Percentiles rank a stretch among this genome's conserved stretches.
phyloP scores from a whole-genome alignment of 2,888 invertebrate species.

The Drepanosiphum platanoidis region DNA sequence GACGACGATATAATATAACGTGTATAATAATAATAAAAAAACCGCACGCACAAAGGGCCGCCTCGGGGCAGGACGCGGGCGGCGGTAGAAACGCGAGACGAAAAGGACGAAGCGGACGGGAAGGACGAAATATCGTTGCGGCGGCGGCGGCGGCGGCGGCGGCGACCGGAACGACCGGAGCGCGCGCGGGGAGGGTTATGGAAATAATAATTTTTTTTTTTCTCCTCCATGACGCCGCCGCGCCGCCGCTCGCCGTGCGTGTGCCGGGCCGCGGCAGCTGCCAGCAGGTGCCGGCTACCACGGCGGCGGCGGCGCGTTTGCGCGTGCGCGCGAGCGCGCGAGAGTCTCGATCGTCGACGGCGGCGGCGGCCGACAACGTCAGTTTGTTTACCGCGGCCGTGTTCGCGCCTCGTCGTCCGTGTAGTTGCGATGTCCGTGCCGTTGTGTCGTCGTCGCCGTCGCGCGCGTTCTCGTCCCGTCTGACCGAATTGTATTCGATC shows the following conservation, averaged over 20 bases:
- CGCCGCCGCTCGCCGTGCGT: neutral
- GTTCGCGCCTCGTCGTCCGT: neutral
- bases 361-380: neutral
- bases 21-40: neutral
- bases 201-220: slow-evolving; percentile 53
- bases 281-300: slow-evolving; percentile 41
- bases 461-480: neutral
- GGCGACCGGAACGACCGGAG: neutral
- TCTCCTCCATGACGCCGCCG: slow-evolving; percentile 56
- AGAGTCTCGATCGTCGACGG: neutral
- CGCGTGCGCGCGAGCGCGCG: slow-evolving; percentile 42
- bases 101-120: neutral
- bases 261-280: neutral
- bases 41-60: slow-evolving; percentile 40
- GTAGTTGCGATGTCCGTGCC: neutral
- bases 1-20: too few species aligned
- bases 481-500: neutral
- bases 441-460: slow-evolving; percentile 3
- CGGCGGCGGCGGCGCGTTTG: neutral
- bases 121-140: neutral
- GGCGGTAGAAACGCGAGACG: neutral
- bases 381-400: slow-evolving; percentile 58
- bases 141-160: neutral
- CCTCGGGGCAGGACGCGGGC: neutral
- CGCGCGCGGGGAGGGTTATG: slow-evolving; percentile 18